These are phyloP conservation scores for Pardalotus punctatus DNA, from an alignment of 2,113 vertebrate species.

Conservation along the genomic window DNA sequence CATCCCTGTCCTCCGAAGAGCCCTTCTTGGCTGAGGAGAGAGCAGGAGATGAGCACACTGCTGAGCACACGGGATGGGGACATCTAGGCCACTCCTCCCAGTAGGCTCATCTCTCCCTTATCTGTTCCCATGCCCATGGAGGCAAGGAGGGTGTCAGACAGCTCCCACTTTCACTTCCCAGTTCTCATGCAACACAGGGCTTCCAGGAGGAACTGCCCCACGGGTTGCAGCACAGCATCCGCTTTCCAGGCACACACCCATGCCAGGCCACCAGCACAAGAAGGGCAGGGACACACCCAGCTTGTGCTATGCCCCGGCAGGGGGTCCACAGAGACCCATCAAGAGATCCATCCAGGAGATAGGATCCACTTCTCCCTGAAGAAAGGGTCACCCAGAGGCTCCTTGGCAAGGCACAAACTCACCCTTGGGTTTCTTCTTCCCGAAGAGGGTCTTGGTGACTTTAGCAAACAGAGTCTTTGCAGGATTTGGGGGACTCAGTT, in stretches of 20 bases:
- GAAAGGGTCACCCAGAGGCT: background rate
- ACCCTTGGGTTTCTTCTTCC: conserved; percentile 91
- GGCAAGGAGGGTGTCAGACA: background rate
- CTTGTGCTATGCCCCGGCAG: background rate
- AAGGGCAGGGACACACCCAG: background rate
- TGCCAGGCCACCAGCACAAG: background rate
- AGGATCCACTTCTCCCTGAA: background rate
- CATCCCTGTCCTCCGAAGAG: conserved; percentile 82
- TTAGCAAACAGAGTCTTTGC: conserved; percentile 93
- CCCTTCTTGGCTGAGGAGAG: conserved; percentile 79
- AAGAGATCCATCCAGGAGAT: background rate
- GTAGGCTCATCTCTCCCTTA: background rate
- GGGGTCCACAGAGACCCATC: background rate
- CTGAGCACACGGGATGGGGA: background rate
- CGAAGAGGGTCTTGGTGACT: conserved; percentile 93
- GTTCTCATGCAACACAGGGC: conserved; percentile 19
- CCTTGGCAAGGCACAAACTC: background rate
- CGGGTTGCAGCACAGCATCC: background rate
- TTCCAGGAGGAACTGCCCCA: conserved; percentile 17
- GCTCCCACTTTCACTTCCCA: conserved; percentile 58
- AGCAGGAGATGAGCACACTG: background rate
- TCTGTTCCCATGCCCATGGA: background rate
- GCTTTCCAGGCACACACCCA: background rate
- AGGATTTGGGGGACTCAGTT: conserved; percentile 89
- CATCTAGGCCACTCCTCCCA: background rate